Evolutionary conservation across 2,888 invertebrate species (phyloP).

Genomic region (Hyalella azteca): DNA sequence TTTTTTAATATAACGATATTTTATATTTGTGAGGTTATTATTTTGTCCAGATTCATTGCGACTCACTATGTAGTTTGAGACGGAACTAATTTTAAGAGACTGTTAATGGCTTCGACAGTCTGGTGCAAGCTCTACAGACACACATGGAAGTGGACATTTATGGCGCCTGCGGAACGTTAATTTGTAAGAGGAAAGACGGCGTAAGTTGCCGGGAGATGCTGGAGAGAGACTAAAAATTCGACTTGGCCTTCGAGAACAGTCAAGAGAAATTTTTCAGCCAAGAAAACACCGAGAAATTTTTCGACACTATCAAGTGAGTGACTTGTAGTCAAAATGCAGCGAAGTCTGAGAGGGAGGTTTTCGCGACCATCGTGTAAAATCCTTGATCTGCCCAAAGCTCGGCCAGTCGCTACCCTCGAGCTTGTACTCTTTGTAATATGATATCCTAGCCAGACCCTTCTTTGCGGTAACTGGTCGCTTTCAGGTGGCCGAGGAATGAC

Average conservation of each 20-base stretch:
- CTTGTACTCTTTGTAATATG: too few species aligned
- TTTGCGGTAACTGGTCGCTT: too few species aligned
- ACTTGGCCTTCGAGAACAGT: constrained; percentile 61
- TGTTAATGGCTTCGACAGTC: too few species aligned
- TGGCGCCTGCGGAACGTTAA: constrained; percentile 40
- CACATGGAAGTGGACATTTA: constrained; percentile 45
- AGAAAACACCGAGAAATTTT: constrained; percentile 62
- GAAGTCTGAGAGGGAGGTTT: too few species aligned
- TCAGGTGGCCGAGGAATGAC: too few species aligned
- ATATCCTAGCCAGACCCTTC: too few species aligned
- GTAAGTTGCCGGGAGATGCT: constrained; percentile 46
- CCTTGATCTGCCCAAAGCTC: too few species aligned
- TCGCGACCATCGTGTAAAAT: too few species aligned
- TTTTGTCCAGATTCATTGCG: neutral
- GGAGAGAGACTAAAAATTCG: constrained; percentile 60
- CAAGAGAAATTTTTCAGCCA: constrained; percentile 61
- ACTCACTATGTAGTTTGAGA: too few species aligned
- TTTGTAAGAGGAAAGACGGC: constrained; percentile 3
- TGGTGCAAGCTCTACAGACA: constrained; percentile 53
- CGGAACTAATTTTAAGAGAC: too few species aligned
- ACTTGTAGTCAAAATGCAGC: too few species aligned
- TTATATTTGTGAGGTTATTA: neutral
- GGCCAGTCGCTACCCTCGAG: too few species aligned
- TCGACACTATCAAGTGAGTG: constrained; percentile 57
- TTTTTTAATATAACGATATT: neutral